These are phyloP conservation scores for Platorchestia sp. DNA, from an alignment of 1,140 invertebrate species.

Conservation along the genomic window DNA sequence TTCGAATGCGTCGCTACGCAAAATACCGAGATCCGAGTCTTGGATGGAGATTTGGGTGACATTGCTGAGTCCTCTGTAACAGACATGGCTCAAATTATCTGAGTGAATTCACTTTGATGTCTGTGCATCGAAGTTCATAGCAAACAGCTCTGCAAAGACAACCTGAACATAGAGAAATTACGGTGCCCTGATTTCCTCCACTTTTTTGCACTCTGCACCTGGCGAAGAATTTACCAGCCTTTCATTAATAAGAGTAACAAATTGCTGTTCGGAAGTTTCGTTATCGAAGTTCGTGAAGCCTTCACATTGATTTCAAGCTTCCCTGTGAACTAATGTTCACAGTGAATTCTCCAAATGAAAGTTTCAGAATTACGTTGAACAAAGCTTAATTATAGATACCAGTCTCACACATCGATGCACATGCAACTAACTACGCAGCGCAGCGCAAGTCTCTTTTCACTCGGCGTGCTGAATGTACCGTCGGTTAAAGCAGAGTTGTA, in stretches of 20 bases:
- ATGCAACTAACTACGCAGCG: no score
- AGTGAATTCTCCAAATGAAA: no score
- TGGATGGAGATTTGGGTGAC: constrained; percentile 67
- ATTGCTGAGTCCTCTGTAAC: constrained; percentile 62
- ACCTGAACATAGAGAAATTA: background rate
- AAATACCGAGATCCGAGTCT: constrained; percentile 63
- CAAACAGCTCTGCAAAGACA: background rate
- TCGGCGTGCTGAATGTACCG: no score
- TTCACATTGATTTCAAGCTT: background rate
- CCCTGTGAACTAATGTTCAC: background rate
- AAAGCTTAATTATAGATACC: no score
- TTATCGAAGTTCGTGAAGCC: background rate
- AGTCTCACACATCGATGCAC: no score
- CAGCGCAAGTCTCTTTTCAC: no score
- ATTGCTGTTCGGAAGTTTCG: background rate
- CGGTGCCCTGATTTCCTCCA: background rate
- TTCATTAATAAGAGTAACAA: background rate
- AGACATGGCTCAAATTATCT: background rate
- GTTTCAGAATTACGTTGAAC: no score
- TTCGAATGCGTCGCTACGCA: constrained; percentile 61
- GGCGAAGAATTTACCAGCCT: background rate
- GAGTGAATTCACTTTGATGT: background rate
- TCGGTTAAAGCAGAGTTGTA: no score
- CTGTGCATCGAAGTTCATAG: background rate
- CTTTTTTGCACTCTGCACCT: background rate